Evolutionary conservation across 2,888 invertebrate species (phyloP).

Genomic region (Drepana falcataria): DNA sequence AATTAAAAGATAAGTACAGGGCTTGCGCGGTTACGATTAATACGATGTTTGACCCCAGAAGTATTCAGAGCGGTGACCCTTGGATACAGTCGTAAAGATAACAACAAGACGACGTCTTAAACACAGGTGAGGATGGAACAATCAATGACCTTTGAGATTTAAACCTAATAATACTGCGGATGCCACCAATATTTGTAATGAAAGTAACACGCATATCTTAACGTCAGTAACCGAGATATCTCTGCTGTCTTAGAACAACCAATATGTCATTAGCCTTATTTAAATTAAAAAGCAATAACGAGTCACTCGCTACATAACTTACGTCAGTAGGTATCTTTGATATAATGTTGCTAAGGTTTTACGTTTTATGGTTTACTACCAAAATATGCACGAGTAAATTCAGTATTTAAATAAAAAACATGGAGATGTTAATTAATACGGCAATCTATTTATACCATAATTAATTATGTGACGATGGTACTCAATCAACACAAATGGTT

Average conservation of each 20-base stretch:
- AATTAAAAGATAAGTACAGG: constrained; percentile 67
- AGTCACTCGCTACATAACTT: constrained; percentile 47
- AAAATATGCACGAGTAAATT: constrained; percentile 52
- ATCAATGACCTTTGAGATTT: constrained; percentile 13
- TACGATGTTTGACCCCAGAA: constrained; percentile 39
- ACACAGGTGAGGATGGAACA: constrained; percentile 31
- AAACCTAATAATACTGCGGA: constrained; percentile 20
- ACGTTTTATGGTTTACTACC: constrained; percentile 48
- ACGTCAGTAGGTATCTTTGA: constrained; percentile 45
- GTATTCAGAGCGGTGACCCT: constrained; percentile 33
- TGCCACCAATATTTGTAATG: constrained; percentile 26
- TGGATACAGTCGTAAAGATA: constrained; percentile 40
- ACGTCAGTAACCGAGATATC: constrained; percentile 25
- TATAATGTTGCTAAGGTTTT: constrained; percentile 48
- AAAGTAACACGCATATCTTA: constrained; percentile 35
- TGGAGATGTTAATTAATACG: constrained; percentile 55
- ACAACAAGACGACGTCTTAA: constrained; percentile 29
- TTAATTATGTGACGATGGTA: constrained; percentile 64
- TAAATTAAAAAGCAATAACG: constrained; percentile 62
- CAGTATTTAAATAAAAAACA: constrained; percentile 54
- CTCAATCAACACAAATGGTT: constrained; percentile 60
- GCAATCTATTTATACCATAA: constrained; percentile 57
- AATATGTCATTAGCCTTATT: constrained; percentile 61
- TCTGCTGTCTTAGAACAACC: constrained; percentile 26
- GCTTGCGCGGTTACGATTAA: constrained; percentile 50